Conservation (phyloP, 92 coral and sea anemone genomes). For the Phenganax marumi region DNA sequence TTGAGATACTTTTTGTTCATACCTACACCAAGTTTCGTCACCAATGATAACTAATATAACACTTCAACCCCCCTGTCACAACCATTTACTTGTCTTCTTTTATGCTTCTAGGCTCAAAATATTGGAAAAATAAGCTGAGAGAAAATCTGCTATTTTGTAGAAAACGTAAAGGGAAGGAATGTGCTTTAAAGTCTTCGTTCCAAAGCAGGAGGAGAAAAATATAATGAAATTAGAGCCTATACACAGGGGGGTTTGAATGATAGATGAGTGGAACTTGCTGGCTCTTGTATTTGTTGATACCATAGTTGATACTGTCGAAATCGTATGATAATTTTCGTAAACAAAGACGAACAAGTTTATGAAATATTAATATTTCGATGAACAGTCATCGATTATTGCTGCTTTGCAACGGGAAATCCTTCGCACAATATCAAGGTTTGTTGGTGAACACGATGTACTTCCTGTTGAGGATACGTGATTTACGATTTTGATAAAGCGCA, state of each 20-base stretch:
- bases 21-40: background rate
- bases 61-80: too few relatives aligned
- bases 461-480: background rate
- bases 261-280: background rate
- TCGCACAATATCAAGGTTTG: conserved; percentile 1
- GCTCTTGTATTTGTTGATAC: background rate
- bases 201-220: too few relatives aligned
- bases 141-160: too few relatives aligned
- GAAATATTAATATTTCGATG: background rate
- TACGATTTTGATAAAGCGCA: background rate
- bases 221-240: too few relatives aligned
- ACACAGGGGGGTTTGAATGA: too few relatives aligned
- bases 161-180: too few relatives aligned
- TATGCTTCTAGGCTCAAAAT: too few relatives aligned
- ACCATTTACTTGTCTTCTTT: too few relatives aligned
- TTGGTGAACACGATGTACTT: background rate
- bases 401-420: background rate
- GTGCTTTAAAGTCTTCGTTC: too few relatives aligned
- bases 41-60: background rate
- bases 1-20: background rate
- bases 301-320: background rate
- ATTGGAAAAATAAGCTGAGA: too few relatives aligned
- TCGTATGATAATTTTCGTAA: background rate
- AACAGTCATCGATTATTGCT: background rate
- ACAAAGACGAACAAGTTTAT: background rate